Evolutionary conservation across 2,888 invertebrate genomes (phyloP).

Genomic region (Drosophila atripex): DNA sequence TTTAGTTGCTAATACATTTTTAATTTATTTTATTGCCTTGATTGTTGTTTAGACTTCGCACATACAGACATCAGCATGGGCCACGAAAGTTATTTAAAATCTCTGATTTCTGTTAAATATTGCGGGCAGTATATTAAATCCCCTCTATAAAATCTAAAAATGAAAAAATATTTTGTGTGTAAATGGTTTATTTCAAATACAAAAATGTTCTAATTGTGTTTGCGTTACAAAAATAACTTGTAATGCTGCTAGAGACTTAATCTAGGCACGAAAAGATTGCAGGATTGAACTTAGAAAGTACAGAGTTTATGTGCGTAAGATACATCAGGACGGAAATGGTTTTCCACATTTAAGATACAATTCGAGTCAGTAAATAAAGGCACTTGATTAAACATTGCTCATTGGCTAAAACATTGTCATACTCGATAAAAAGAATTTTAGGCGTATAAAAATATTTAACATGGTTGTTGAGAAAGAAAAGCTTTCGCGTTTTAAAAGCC

Average conservation of each 20-base stretch:
- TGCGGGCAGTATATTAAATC: too few species aligned
- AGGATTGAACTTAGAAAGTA: constrained; percentile 39
- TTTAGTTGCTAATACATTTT: too few species aligned
- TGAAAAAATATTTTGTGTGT: constrained; percentile 2
- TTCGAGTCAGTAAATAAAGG: constrained; percentile 53
- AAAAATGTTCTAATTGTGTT: constrained; percentile 40
- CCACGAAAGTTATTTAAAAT: too few species aligned
- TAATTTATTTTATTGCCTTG: too few species aligned
- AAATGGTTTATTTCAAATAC: constrained; percentile 43
- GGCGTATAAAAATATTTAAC: neutral
- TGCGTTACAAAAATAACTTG: constrained; percentile 65
- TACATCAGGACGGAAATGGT: constrained; percentile 48
- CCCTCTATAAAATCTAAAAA: too few species aligned
- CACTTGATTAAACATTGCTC: constrained; percentile 46
- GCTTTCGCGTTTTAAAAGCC: neutral
- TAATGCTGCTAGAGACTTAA: constrained; percentile 49
- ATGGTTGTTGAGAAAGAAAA: neutral
- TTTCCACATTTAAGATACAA: constrained; percentile 48
- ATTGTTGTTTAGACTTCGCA: too few species aligned
- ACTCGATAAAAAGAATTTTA: neutral
- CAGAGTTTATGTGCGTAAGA: constrained; percentile 13
- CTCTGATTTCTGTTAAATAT: too few species aligned
- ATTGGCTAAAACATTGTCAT: constrained; percentile 1
- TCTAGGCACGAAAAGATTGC: constrained; percentile 33
- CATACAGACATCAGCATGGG: too few species aligned